Conservation (phyloP, 2,888 invertebrate species). For the Xylota segnis region DNA sequence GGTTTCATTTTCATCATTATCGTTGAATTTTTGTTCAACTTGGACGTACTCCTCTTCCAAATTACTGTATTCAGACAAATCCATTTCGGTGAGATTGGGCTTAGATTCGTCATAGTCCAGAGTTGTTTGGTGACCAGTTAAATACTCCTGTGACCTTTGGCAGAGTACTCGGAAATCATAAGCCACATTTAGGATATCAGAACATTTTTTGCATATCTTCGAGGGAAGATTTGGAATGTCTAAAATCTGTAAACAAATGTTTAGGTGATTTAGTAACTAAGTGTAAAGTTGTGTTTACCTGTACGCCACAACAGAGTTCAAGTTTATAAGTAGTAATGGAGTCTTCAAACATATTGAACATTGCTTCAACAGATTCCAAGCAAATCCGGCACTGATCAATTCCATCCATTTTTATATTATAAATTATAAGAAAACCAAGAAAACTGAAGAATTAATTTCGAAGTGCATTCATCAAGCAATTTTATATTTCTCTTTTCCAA, state of each 20-base stretch:
- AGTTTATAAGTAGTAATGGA: slow-evolving; percentile 36
- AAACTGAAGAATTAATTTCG: not conserved
- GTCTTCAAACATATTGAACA: slow-evolving; percentile 58
- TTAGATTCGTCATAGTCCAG: slow-evolving; percentile 13
- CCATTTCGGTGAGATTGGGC: slow-evolving; percentile 6
- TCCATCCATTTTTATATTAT: not conserved
- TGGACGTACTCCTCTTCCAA: slow-evolving; percentile 27
- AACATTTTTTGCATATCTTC: slow-evolving; percentile 80
- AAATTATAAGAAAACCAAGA: slow-evolving; percentile 9
- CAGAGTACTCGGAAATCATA: slow-evolving; percentile 82
- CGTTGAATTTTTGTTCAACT: not conserved
- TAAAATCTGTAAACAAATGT: slow-evolving; percentile 42
- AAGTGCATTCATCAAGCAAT: not conserved
- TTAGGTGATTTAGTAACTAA: not conserved
- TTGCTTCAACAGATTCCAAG: slow-evolving; percentile 29
- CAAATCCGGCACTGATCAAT: slow-evolving; percentile 63
- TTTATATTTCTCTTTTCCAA: not conserved
- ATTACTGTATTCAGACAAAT: not conserved
- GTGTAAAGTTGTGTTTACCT: slow-evolving; percentile 14
- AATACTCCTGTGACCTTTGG: slow-evolving; percentile 81
- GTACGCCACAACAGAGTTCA: slow-evolving; percentile 64
- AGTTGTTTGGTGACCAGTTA: slow-evolving; percentile 50
- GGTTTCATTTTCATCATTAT: not conserved
- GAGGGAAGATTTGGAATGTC: slow-evolving; percentile 77
- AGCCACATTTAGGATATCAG: slow-evolving; percentile 81